Evolutionary conservation across 2,888 invertebrate species (phyloP), one percentile per base, ranked within the genome.

Genomic region (Orthosia gracilis): DNA sequence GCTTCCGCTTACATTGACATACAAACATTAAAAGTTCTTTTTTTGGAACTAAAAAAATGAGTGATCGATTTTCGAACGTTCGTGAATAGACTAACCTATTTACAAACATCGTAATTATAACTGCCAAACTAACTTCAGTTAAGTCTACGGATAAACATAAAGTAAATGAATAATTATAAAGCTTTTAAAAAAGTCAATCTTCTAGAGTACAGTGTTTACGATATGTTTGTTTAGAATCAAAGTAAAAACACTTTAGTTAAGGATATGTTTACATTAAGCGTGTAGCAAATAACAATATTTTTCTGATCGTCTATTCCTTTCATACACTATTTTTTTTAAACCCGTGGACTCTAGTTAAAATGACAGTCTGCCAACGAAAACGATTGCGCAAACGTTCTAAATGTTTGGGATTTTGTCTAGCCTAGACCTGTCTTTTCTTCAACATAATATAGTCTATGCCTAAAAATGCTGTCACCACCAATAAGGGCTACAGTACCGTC

Each of bases 401-500:
- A 40, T 40, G 40, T 40, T 40, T 40, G 40, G 40, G 7, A 40
- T 40, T 59, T 59, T 45, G 40, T 21, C n/a, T 59, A 15, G 5
- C 4, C 54, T 9, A n/a, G 4, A 0, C 2, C 47, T 40, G 18
- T 64, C 65, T 50, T 12, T 68, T 65, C 67, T 68, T 12, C 26
- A 26, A 17, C 3, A 45, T 3, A 0, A 23, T 61, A 57, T 63
- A 59, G 4, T 83, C 76, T 75, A 21, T 72, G 72, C 11, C 66
- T 69, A 72, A 74, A 58, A 71, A 71, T 70, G 17, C 45, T 50
- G 17, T 55, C 62, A 26, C 2, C 3, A 26, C 71, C 57, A 75
- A 71, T 61, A 71, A 73, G 72, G 74, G 76, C 61, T 52, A 69
- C n/a, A 69, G 58, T 76, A 54, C 31, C 57, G 55, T 76, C 69